A percentile compares a stretch with the other conserved stretches of the same genome.
Conservation (phyloP, 2,888 invertebrate species). For the Carterocephalus palaemon region DNA sequence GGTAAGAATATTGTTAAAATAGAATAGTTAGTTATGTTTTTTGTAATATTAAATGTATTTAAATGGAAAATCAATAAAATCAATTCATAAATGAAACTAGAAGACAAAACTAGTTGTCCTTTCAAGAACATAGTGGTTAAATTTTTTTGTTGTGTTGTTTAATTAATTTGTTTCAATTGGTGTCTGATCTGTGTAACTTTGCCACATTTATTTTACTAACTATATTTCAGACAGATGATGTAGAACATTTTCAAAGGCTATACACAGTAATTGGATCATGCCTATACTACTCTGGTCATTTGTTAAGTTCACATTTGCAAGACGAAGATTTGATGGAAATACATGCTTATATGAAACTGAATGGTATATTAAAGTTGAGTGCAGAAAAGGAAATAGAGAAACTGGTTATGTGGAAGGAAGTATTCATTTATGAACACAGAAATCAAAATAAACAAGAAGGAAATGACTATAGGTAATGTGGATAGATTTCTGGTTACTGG, state of each 20-base stretch:
- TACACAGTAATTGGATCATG: constrained; percentile 83
- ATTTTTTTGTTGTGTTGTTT: too few species aligned
- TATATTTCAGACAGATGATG: constrained; percentile 86
- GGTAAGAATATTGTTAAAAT: constrained; percentile 66
- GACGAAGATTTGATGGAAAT: constrained; percentile 86
- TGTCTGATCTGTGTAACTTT: too few species aligned
- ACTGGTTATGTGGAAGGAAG: constrained; percentile 87
- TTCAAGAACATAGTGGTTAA: too few species aligned
- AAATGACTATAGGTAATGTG: constrained; percentile 55
- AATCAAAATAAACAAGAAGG: constrained; percentile 50
- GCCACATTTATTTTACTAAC: too few species aligned
- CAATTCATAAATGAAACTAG: too few species aligned
- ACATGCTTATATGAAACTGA: constrained; percentile 85
- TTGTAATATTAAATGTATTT: too few species aligned
- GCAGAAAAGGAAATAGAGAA: constrained; percentile 83
- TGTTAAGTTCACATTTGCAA: constrained; percentile 88
- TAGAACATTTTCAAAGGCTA: constrained; percentile 85
- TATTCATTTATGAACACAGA: constrained; percentile 78
- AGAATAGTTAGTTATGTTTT: too few species aligned
- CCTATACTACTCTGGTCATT: constrained; percentile 82
- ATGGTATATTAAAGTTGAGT: constrained; percentile 85
- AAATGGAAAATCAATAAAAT: too few species aligned
- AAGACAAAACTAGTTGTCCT: too few species aligned
- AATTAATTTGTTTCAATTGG: too few species aligned
- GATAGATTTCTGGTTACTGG: constrained; percentile 1